Conservation (phyloP, 2,797 vertebrate genomes). For the Arrhamphus sclerolepis region DNA sequence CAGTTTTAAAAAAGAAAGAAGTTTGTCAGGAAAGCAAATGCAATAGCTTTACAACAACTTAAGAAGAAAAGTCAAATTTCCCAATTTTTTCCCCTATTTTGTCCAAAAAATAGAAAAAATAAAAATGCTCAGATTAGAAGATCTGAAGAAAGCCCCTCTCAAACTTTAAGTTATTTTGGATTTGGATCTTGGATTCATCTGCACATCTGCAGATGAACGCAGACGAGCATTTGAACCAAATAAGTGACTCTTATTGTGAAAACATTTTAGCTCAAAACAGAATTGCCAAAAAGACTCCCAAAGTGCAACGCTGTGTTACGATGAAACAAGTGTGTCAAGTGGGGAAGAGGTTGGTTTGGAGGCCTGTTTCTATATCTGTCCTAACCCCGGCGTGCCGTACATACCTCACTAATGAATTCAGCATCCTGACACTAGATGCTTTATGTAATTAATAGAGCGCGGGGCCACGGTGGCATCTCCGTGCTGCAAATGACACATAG, state of each 20-base stretch:
- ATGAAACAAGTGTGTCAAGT: conserved; percentile 55
- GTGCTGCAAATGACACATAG: conserved; percentile 74
- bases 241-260: too few relatives aligned
- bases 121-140: too few relatives aligned
- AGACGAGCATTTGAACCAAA: too few relatives aligned
- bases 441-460: conserved; percentile 79
- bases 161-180: background rate
- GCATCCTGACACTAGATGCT: conserved; percentile 80
- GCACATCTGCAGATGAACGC: too few relatives aligned
- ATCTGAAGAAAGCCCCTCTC: too few relatives aligned
- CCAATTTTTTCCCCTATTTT: too few relatives aligned
- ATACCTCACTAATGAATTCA: conserved; percentile 81
- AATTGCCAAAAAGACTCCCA: conserved; percentile 12
- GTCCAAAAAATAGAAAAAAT: too few relatives aligned
- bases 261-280: background rate
- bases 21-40: too few relatives aligned
- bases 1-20: too few relatives aligned
- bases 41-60: too few relatives aligned
- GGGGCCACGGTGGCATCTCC: conserved; percentile 61
- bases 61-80: too few relatives aligned
- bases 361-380: conserved; percentile 76
- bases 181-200: background rate
- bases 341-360: conserved; percentile 68
- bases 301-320: conserved; percentile 38
- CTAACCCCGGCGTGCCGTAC: conserved; percentile 70